Base-by-base conservation (phyloP, 2,888 invertebrate species). In the Papilio elwesi region DNA sequence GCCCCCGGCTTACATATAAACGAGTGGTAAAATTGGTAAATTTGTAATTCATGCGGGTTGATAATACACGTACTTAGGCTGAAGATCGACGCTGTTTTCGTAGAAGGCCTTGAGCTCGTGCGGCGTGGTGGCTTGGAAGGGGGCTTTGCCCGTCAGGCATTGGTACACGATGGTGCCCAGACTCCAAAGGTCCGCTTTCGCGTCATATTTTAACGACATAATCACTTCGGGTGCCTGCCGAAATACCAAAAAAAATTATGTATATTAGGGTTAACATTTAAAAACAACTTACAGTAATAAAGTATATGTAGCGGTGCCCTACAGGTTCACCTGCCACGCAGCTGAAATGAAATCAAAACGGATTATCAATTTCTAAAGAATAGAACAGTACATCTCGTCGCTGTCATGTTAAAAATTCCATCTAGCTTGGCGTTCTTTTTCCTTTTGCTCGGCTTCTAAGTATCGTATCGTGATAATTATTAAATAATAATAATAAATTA, bases 161-260 rank as follows among this genome's bases (percentile, higher is more conserved):
- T 99, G 99, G 93, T 98, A 99, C 74, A 99, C 98, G 82, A 99
- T 99, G 16, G 99, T 99, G 70, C 99, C 99, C 81, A 99, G 95
- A 79, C 99, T 99, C 99, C 99, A 99, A 74, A 99, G 95, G 94
- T 99, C 99, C 11, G 99, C 99, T 94, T 99, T 99, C 70, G 99
- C 99, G 91, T 99, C 99, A 87, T 99, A 99, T 86, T 99, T 98
- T 76, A 98, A 93, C 3, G 99, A 99, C 99, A 99, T 99, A 83
- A 99, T 99, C 70, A 99, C 99, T 95, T 99, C 99, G 0, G 99
- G 99, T 51, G 99, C 99, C 98, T 97, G 87, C 67, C 49, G 38
- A 64, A 6, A 59, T 6, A 38, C 6, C 26, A 66, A 52, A 55
- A 53, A 49, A 48, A 10, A 48, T 55, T n/a, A n/a, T n/a, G n/a